These are phyloP conservation scores for Idaea aversata DNA, from an alignment of 2,888 invertebrate species.

Conservation along the genomic window DNA sequence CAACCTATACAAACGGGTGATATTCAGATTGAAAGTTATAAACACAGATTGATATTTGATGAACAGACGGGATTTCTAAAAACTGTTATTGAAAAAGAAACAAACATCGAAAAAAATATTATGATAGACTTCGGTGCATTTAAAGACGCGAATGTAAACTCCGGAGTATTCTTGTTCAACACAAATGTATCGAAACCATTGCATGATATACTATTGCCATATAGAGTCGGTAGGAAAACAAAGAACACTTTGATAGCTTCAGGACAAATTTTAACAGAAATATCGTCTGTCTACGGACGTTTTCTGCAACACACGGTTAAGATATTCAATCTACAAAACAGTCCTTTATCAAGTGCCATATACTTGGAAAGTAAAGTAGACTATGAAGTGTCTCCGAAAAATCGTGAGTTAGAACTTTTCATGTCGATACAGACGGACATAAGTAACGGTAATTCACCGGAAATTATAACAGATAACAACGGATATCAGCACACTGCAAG, in stretches of 20 bases:
- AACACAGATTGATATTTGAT: constrained; percentile 89
- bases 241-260: constrained; percentile 88
- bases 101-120: constrained; percentile 50
- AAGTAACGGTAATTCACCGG: constrained; percentile 87
- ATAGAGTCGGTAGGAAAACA: constrained; percentile 77
- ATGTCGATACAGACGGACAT: constrained; percentile 93
- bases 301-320: constrained; percentile 88
- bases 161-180: constrained; percentile 98
- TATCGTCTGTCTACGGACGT: constrained; percentile 89
- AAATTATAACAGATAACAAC: constrained; percentile 93
- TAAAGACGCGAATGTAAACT: constrained; percentile 90
- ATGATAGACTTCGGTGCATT: constrained; percentile 90
- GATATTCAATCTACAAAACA: constrained; percentile 86
- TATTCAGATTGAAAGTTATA: constrained; percentile 90
- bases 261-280: constrained; percentile 90
- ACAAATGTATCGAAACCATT: constrained; percentile 90
- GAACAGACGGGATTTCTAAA: constrained; percentile 90
- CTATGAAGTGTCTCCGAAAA: constrained; percentile 90
- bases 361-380: constrained; percentile 90
- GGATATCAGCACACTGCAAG: constrained; percentile 93
- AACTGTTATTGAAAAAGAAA: constrained; percentile 83
- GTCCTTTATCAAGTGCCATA: constrained; percentile 85
- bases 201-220: constrained; percentile 86
- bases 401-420: constrained; percentile 93
- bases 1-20: constrained; percentile 87